Percentiles rank a stretch among this genome's conserved stretches.
Evolutionary conservation across 2,888 invertebrate genomes (phyloP).

Genomic region (Brachynemurus nebulosus): DNA sequence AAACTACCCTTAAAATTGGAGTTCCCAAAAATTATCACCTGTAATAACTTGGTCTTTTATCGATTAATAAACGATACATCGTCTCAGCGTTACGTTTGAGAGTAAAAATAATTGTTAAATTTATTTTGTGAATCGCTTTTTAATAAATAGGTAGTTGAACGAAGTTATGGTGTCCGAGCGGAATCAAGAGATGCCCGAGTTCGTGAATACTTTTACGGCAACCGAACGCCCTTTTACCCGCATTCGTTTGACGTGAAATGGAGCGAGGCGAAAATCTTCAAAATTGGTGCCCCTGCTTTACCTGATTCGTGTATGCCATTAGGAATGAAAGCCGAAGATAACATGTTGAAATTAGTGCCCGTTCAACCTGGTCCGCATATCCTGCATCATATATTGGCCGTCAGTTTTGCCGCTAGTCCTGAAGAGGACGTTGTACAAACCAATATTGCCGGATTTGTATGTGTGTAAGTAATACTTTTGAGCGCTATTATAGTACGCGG

Average conservation of each 20-base stretch:
- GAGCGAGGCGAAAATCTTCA: slow-evolving; percentile 77
- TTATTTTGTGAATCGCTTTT: too few relatives aligned
- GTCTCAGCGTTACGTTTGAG: slow-evolving; percentile 7
- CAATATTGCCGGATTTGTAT: slow-evolving; percentile 82
- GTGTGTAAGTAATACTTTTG: slow-evolving; percentile 85
- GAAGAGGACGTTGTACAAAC: slow-evolving; percentile 78
- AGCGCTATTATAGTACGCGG: too few relatives aligned
- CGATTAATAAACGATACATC: slow-evolving; percentile 4
- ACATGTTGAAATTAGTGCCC: slow-evolving; percentile 74
- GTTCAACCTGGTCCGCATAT: slow-evolving; percentile 63
- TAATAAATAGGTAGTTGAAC: slow-evolving; percentile 68
- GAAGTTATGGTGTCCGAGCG: slow-evolving; percentile 53
- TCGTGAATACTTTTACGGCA: slow-evolving; percentile 92
- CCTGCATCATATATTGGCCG: slow-evolving; percentile 76
- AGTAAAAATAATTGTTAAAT: too few relatives aligned
- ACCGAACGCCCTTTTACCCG: slow-evolving; percentile 67
- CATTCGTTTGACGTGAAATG: slow-evolving; percentile 91
- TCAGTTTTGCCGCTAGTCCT: slow-evolving; percentile 70
- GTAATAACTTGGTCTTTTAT: slow-evolving; percentile 7
- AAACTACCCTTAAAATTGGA: too few relatives aligned
- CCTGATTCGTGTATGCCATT: slow-evolving; percentile 95
- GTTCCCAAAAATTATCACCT: too few relatives aligned
- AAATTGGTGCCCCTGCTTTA: slow-evolving; percentile 85
- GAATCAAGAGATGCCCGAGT: slow-evolving; percentile 71
- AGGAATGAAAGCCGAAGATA: slow-evolving; percentile 89